These are phyloP conservation scores for Neomicropteryx cornuta DNA, from an alignment of 1,140 invertebrate species.

Conservation along the genomic window DNA sequence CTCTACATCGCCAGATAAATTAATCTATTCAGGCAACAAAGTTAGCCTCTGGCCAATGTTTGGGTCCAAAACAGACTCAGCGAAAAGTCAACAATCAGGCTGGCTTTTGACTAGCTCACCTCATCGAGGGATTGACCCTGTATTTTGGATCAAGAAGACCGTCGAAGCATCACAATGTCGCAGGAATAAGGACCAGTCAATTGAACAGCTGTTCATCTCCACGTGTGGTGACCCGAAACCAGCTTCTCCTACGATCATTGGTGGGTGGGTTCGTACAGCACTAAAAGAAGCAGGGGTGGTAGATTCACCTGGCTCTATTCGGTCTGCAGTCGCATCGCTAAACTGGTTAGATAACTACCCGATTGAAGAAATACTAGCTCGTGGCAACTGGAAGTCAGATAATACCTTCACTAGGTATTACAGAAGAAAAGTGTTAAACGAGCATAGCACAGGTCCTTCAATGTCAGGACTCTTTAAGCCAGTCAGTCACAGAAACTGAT, in stretches of 20 bases:
- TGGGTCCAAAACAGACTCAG: conserved; percentile 24
- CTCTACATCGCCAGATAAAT: conserved; percentile 8
- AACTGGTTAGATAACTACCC: conserved; percentile 17
- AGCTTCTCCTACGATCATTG: conserved; percentile 20
- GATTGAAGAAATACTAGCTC: conserved; percentile 16
- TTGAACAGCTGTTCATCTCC: conserved; percentile 15
- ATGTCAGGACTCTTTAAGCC: no score
- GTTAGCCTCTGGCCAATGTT: conserved; percentile 21
- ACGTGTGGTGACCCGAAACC: conserved; percentile 14
- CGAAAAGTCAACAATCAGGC: conserved; percentile 18
- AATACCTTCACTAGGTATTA: conserved; percentile 14
- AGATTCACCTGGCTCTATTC: conserved; percentile 16
- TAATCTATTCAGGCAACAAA: conserved; percentile 11
- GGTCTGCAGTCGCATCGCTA: conserved; percentile 20
- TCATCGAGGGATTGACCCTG: conserved; percentile 12
- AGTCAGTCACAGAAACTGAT: no score
- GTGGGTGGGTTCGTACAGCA: conserved; percentile 19
- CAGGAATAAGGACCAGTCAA: background rate
- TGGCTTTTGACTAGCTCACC: conserved; percentile 16
- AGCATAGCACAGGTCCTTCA: no score
- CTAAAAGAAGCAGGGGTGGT: conserved; percentile 17
- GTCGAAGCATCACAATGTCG: background rate
- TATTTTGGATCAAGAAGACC: conserved; percentile 12
- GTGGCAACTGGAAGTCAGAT: conserved; percentile 15
- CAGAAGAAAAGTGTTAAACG: no score